Base-by-base conservation (phyloP, 2,888 invertebrate genomes). In the Drosophila infuscata region DNA sequence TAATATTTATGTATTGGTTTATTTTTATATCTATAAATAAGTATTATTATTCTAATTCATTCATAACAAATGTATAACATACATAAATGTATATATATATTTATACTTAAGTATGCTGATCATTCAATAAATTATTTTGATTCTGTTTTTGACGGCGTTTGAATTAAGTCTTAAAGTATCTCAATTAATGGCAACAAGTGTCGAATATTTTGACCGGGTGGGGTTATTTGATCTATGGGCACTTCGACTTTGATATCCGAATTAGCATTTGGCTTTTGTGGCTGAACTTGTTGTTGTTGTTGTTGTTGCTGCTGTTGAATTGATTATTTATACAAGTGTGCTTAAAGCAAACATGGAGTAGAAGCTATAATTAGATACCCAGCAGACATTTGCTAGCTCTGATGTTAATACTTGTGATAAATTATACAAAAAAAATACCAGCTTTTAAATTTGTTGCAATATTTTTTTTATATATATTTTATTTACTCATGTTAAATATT, bases 231-330 rank as follows among this genome's bases (percentile, higher is more conserved):
- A 41, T 53, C 32, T 20, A 63, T 25, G 1, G 25, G 51, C 59
- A 69, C 63, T 64, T 71, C 46, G 62, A 72, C 67, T 77, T 75
- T 78, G 77, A 82, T 82, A 68, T 77, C 68, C 78, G 56, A 75
- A 88, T 89, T 82, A 75, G 56, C 85, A 75, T 88, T 75, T 72
- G 54, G 65, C 66, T 70, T 70, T 77, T 72, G 70, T 59, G 57
- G 51, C 61, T 72, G 63, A 64, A 62, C 59, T 79, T 8, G 46
- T 2, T 17, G 4, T 7, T 20, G 20, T 15, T 35, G 7, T 17
- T 30, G 12, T 17, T 15, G 51, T 6, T 6, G 15, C 30, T 35
- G 25, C 51, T 67, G 29, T 36, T 59, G 58, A 33, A 57, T 64
- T 66, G 65, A 51, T 53, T 79, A 71, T 75, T 77, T 81, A 54